phyloP scores from a whole-genome alignment of 2,888 invertebrate species.

The Dolichopus griseipennis region DNA sequence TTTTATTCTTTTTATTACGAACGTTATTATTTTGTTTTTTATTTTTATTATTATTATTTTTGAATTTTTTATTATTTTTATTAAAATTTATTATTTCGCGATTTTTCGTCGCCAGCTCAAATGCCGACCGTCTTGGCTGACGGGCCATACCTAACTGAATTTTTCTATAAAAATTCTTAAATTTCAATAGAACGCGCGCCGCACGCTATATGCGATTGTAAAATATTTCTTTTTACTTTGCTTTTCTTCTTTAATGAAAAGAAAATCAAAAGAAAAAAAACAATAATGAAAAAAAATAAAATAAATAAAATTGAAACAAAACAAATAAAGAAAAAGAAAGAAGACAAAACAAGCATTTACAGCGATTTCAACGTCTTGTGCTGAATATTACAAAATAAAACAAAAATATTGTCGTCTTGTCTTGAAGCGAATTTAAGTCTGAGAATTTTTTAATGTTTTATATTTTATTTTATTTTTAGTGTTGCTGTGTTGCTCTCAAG shows the following conservation, averaged over 20 bases:
- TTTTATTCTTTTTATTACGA: background rate
- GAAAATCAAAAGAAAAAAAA: background rate
- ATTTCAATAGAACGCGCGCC: background rate
- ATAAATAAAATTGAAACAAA: background rate
- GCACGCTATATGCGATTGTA: background rate
- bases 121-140: constrained; percentile 36
- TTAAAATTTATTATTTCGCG: background rate
- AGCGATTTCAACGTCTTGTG: no score
- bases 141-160: constrained; percentile 37
- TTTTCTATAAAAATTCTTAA: constrained; percentile 4
- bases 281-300: background rate
- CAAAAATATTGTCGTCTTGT: no score
- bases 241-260: background rate
- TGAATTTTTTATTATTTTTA: background rate
- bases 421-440: no score
- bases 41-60: background rate
- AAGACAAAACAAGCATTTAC: background rate
- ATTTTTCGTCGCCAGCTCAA: constrained; percentile 23
- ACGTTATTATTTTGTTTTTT: background rate
- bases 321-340: background rate
- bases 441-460: no score
- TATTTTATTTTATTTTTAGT: no score
- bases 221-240: background rate
- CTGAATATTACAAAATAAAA: no score
- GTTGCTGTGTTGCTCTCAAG: no score